Percentiles rank a stretch among this genome's conserved stretches.
Evolutionary conservation across 2,113 vertebrate genomes (phyloP).

Genomic region (Machaerirhynchus nigripectus): DNA sequence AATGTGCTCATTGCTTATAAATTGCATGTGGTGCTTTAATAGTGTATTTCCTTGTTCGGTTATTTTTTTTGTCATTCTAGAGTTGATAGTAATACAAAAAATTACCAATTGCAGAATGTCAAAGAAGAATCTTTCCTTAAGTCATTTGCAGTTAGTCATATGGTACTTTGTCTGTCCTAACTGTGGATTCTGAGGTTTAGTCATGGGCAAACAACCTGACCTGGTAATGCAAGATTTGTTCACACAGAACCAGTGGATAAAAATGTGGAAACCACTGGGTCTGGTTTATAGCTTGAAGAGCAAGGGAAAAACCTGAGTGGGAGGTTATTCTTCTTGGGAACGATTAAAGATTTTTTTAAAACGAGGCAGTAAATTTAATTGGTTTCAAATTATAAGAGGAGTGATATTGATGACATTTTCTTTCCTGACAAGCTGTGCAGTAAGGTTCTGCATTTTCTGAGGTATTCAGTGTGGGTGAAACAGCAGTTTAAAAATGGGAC

Average conservation of each 20-base stretch:
- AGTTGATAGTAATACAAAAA: neutral
- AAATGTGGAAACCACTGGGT: neutral
- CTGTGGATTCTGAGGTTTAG: neutral
- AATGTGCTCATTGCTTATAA: neutral
- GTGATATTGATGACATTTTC: neutral
- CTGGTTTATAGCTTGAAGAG: neutral
- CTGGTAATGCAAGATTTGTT: neutral
- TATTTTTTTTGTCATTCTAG: neutral
- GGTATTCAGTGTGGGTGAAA: conserved; percentile 14
- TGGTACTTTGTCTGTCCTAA: neutral
- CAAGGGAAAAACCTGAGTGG: neutral
- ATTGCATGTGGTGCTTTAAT: neutral
- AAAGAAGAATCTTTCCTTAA: neutral
- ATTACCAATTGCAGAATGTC: neutral
- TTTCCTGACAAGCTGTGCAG: conserved; percentile 16
- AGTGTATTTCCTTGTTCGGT: neutral
- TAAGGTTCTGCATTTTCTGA: conserved; percentile 3
- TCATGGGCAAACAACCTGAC: neutral
- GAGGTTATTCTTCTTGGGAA: neutral
- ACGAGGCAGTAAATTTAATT: neutral
- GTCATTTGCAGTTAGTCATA: neutral
- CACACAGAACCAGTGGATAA: neutral
- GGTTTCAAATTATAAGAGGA: neutral
- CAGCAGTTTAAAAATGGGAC: conserved; percentile 22
- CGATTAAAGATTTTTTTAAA: neutral